These are phyloP conservation scores for Trichoplusia ni DNA, from an alignment of 1,140 invertebrate species.

Conservation along the genomic window DNA sequence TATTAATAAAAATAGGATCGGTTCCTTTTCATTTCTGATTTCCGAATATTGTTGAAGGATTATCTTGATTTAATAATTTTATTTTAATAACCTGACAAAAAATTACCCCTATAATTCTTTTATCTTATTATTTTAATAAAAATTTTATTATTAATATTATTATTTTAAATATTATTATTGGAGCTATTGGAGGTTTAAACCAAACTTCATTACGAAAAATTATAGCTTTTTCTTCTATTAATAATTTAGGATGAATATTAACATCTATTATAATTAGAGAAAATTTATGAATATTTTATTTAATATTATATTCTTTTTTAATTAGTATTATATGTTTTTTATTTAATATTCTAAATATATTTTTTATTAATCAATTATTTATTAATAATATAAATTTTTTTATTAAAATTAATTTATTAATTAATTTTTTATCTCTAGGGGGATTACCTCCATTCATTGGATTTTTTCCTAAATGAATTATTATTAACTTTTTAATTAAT, in stretches of 20 bases:
- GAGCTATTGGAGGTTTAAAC: conserved; percentile 72
- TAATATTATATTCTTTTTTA: conserved; percentile 72
- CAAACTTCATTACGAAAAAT: conserved; percentile 80
- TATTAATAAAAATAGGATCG: conserved; percentile 11
- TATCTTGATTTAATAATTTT: conserved; percentile 23
- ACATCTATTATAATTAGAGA: conserved; percentile 48
- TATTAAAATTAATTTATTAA: conserved; percentile 70
- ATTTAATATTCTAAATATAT: conserved; percentile 74
- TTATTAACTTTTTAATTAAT: conserved; percentile 73
- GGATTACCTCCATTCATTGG: conserved; percentile 81
- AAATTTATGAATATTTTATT: no score
- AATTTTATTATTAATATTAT: conserved; percentile 63
- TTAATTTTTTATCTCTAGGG: conserved; percentile 80
- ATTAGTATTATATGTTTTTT: conserved; percentile 81
- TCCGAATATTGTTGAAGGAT: conserved; percentile 6
- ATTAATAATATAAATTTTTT: conserved; percentile 59
- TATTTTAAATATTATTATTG: conserved; percentile 65
- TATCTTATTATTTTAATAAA: conserved; percentile 70
- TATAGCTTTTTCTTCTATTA: conserved; percentile 81
- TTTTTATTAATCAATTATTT: conserved; percentile 76
- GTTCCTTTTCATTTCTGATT: conserved; percentile 4
- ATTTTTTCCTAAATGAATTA: conserved; percentile 82
- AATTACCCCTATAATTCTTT: no score
- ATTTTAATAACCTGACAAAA: conserved; percentile 64
- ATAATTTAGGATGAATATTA: conserved; percentile 81